These are phyloP conservation scores for Axinella damicornis DNA, from an alignment of 37 sponge, comb jelly and placozoan species.

Conservation along the genomic window DNA sequence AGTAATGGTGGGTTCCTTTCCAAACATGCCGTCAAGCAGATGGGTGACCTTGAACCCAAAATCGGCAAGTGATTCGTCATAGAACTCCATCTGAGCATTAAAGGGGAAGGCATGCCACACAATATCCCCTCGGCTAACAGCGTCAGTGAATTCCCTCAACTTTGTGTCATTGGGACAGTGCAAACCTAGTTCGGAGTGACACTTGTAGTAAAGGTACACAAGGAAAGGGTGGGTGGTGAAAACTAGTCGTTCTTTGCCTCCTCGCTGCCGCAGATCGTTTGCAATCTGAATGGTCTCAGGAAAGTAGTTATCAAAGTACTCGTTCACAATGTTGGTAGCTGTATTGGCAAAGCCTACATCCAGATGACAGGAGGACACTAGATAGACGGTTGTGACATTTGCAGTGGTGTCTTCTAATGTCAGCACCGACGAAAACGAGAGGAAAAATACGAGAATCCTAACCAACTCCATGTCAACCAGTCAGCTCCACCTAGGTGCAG, in stretches of 20 bases:
- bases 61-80: slow-evolving; percentile 49
- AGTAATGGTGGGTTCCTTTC: slow-evolving; percentile 18
- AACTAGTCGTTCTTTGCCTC: slow-evolving; percentile 58
- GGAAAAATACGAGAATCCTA: background rate
- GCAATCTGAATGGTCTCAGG: slow-evolving; percentile 43
- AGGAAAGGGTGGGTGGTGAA: slow-evolving; percentile 83
- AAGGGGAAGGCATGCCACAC: slow-evolving; percentile 85
- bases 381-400: slow-evolving; percentile 54
- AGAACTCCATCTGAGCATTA: slow-evolving; percentile 69
- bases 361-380: slow-evolving; percentile 80
- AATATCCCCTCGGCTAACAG: slow-evolving; percentile 58
- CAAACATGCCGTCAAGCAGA: slow-evolving; percentile 48
- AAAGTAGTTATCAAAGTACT: slow-evolving; percentile 71
- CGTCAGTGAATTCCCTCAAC: slow-evolving; percentile 38
- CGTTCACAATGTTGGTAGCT: slow-evolving; percentile 65
- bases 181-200: slow-evolving; percentile 56
- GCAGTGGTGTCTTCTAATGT: background rate
- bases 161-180: slow-evolving; percentile 50
- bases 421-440: background rate
- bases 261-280: slow-evolving; percentile 30
- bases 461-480: too few species aligned
- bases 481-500: too few species aligned
- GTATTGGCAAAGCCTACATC: slow-evolving; percentile 84
- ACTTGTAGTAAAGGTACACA: slow-evolving; percentile 71
- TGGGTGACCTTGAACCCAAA: slow-evolving; percentile 70